Evolutionary conservation across 2,797 vertebrate genomes (phyloP).

Genomic region (Cacajao melanocephalus): DNA sequence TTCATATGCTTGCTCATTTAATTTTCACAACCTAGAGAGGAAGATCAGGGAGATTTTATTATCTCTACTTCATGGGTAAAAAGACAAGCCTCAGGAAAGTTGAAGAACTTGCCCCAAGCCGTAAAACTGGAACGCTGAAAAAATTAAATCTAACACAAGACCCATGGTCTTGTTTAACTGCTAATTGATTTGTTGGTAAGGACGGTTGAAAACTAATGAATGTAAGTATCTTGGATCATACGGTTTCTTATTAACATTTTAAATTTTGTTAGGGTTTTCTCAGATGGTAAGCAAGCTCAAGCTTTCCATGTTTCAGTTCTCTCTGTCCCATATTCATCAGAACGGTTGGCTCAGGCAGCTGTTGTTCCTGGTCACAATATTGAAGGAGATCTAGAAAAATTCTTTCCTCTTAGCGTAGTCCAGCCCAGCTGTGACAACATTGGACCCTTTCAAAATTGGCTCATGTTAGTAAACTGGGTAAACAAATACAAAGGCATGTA

Average conservation of each 20-base stretch:
- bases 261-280: not conserved
- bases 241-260: constrained; percentile 21
- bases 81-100: not conserved
- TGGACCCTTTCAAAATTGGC: constrained; percentile 26
- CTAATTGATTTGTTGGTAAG: constrained; percentile 7
- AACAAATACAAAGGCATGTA: constrained; percentile 15
- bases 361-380: not conserved
- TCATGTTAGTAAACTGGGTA: constrained; percentile 26
- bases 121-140: not conserved
- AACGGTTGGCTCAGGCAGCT: not conserved
- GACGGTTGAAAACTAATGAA: constrained; percentile 28
- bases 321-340: not conserved
- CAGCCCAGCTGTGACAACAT: constrained; percentile 56
- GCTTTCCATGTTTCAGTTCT: not conserved
- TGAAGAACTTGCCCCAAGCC: not conserved
- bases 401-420: not conserved
- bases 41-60: constrained; percentile 2
- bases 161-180: not conserved
- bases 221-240: not conserved
- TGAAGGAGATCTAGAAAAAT: constrained; percentile 39
- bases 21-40: not conserved
- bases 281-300: not conserved
- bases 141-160: not conserved
- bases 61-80: not conserved
- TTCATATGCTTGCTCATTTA: constrained; percentile 10